Conservation (phyloP, 2,888 invertebrate species). For the Leptogaster cylindrica region DNA sequence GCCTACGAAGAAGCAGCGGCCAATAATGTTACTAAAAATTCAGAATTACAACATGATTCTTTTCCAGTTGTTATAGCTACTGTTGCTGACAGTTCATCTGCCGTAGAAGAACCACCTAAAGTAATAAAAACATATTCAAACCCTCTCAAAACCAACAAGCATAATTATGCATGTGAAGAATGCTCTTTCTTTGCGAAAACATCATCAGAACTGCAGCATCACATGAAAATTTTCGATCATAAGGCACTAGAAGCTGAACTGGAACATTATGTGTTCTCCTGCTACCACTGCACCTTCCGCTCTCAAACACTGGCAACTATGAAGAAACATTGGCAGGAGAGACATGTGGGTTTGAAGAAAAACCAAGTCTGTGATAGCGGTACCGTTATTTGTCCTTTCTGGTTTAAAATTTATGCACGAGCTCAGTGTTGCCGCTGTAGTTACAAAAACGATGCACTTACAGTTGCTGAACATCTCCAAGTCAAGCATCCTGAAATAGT, state of each 20-base stretch:
- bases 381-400: not conserved
- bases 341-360: not conserved
- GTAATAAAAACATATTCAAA: not conserved
- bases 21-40: no score
- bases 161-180: not conserved
- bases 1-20: not conserved
- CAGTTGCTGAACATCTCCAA: conserved; percentile 1
- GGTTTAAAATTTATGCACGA: conserved; percentile 6
- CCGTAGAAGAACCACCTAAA: no score
- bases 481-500: not conserved
- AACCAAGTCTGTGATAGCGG: no score
- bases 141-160: not conserved
- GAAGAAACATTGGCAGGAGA: conserved; percentile 1
- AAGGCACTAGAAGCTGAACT: not conserved
- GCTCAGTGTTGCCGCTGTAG: conserved; percentile 7
- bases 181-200: conserved; percentile 11
- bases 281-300: not conserved
- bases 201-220: not conserved
- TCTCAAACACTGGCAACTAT: not conserved
- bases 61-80: no score
- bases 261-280: not conserved
- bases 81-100: no score
- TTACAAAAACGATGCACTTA: not conserved
- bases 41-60: no score
- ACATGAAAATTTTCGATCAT: conserved; percentile 7